Evolutionary conservation across 2,113 vertebrate species (phyloP).

Genomic region (Acanthochromis polyacanthus): DNA sequence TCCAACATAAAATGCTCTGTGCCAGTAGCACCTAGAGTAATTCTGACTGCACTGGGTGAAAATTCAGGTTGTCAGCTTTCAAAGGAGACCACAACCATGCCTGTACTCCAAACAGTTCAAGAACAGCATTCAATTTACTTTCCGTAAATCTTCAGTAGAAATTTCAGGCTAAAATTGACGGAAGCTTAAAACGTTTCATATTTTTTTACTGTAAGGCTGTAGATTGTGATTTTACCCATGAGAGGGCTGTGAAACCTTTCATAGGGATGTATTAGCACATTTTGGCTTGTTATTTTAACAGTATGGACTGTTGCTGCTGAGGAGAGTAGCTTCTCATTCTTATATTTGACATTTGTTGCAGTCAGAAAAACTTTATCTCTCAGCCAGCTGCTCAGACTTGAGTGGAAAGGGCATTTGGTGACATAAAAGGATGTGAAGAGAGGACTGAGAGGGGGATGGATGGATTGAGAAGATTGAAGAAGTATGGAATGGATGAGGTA

Average conservation of each 20-base stretch:
- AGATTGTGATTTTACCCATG: too few relatives aligned
- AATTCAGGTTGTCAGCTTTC: too few relatives aligned
- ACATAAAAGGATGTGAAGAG: background rate
- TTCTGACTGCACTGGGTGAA: too few relatives aligned
- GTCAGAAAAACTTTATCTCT: constrained; percentile 9
- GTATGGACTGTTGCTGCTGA: background rate
- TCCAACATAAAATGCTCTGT: too few relatives aligned
- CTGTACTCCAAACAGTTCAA: too few relatives aligned
- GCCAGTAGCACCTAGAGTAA: too few relatives aligned
- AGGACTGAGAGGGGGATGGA: background rate
- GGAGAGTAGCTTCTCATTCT: background rate
- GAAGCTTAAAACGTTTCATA: background rate
- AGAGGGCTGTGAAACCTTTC: background rate
- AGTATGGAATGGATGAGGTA: constrained; percentile 10
- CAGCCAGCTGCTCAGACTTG: background rate
- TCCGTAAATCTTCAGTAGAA: too few relatives aligned
- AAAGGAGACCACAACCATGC: too few relatives aligned
- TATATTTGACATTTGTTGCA: constrained; percentile 17
- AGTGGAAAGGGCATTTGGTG: constrained; percentile 13
- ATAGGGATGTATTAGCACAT: background rate
- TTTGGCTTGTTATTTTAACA: background rate
- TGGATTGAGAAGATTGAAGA: too few relatives aligned
- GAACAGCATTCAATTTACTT: too few relatives aligned
- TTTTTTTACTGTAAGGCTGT: too few relatives aligned
- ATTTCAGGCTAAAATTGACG: too few relatives aligned